Base-by-base conservation (phyloP, 2,888 invertebrate genomes). In the Hirtodrosophila cameraria region DNA sequence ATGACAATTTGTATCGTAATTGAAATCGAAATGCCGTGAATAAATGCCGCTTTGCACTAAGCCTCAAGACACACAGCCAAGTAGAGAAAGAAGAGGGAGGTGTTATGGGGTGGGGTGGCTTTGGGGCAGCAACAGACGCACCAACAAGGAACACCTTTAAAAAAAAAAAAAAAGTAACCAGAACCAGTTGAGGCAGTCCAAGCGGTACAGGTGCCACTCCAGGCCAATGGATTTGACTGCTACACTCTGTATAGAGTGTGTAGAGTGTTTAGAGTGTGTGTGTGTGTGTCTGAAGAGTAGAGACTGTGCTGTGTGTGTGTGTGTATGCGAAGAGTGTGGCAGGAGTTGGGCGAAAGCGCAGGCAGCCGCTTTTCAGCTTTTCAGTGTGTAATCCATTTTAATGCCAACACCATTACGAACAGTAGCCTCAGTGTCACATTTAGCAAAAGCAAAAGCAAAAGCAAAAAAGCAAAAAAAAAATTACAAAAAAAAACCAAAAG, bases 361-460 rank as follows among this genome's bases (percentile, higher is more conserved):
- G 59, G 52, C 83, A 83, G 80, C 75, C 67, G 74, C 79, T 72
- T 68, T 74, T 80, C 60, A 54, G 61, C 60, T 66, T 63, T 64
- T 60, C 72, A 64, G 66, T 84, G 62, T 83, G 82, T 83, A 86
- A 83, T 83, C 82, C 82, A 86, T 83, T 84, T 86, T 86, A 83
- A 83, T 83, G 82, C 82, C 82, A 83, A 83, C 82, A 83, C 82
- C 82, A 83, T 84, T 86, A 77, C 78, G 84, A 86, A 83, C 82
- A 83, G 86, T 86, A 83, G 82, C 86, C 84, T 86, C 84, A 84
- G 81, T 86, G 86, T 82, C 82, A 84, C 84, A 84, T 84, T 86
- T 81, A 86, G 86, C 86, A 75, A 80, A 62, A 65, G 65, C 48
- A 64, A 42, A 36, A 46, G 48, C 61, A 49, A 48, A 49, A 54